Percentiles rank a stretch among this genome's conserved stretches.
Conservation (phyloP, 1,140 invertebrate genomes). For the Cotesia glomerata region DNA sequence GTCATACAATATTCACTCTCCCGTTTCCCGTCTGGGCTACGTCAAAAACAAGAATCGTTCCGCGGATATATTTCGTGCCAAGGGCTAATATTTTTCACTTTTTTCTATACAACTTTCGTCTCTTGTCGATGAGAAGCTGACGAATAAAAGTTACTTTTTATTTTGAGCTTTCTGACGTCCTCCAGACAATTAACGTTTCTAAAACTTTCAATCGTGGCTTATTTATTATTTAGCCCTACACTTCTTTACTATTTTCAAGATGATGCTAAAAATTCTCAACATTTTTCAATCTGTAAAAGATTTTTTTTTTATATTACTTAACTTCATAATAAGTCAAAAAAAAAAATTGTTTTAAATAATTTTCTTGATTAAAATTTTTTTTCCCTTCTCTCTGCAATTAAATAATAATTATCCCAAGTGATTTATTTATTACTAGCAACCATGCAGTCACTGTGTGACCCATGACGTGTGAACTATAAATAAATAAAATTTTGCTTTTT, state of each 20-base stretch:
- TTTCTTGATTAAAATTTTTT: too few species aligned
- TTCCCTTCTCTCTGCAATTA: too few species aligned
- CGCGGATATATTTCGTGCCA: conserved; percentile 31
- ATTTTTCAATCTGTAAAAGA: background rate
- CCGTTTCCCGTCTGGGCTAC: conserved; percentile 43
- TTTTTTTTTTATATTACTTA: too few species aligned
- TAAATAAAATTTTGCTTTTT: too few species aligned
- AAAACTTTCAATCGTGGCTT: background rate
- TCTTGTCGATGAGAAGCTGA: background rate
- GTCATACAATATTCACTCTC: conserved; percentile 52
- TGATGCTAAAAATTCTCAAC: too few species aligned
- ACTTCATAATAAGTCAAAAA: too few species aligned
- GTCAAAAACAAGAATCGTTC: conserved; percentile 51
- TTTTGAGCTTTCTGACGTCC: background rate
- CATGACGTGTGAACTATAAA: too few species aligned
- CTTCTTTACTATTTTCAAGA: background rate
- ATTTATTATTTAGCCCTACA: background rate
- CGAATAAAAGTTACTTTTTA: background rate
- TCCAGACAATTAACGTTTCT: conserved; percentile 1
- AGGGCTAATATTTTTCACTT: conserved; percentile 8
- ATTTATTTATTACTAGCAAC: too few species aligned
- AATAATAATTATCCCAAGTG: too few species aligned
- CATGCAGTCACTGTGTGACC: too few species aligned
- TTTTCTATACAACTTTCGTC: background rate
- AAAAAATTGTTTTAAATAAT: too few species aligned